A percentile compares a stretch with the other conserved stretches of the same genome.
Evolutionary conservation across 2,888 invertebrate genomes (phyloP).

Genomic region (Onthophagus sagittarius): DNA sequence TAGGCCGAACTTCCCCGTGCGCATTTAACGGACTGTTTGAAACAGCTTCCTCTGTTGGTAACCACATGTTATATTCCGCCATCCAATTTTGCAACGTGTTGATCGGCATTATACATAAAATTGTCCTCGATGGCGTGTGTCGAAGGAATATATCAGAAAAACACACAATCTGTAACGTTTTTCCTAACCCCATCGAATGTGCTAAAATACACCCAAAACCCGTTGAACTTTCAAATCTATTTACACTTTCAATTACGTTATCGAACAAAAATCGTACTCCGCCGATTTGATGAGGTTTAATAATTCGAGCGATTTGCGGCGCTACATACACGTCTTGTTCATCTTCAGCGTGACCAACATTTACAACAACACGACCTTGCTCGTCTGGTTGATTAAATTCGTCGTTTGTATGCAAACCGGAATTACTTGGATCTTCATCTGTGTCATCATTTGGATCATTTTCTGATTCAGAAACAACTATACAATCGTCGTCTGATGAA

Average conservation of each 20-base stretch:
- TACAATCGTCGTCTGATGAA: constrained; percentile 78
- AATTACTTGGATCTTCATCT: constrained; percentile 87
- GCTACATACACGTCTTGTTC: constrained; percentile 91
- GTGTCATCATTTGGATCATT: constrained; percentile 73
- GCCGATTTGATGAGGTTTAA: constrained; percentile 91
- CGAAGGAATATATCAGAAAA: constrained; percentile 95
- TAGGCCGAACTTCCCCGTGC: constrained; percentile 66
- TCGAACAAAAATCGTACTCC: constrained; percentile 83
- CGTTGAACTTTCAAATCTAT: constrained; percentile 77
- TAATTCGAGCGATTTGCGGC: constrained; percentile 83
- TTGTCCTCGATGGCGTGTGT: constrained; percentile 82
- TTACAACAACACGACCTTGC: constrained; percentile 86
- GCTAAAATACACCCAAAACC: constrained; percentile 98
- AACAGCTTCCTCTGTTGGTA: constrained; percentile 66
- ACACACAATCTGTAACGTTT: constrained; percentile 79
- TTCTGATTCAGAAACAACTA: constrained; percentile 79
- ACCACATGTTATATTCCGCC: constrained; percentile 97
- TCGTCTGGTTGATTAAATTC: constrained; percentile 86
- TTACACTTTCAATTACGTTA: constrained; percentile 92
- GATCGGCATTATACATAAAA: constrained; percentile 96
- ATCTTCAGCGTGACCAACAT: constrained; percentile 86
- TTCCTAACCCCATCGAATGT: constrained; percentile 99
- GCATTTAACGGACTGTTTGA: constrained; percentile 54
- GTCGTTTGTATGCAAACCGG: constrained; percentile 91
- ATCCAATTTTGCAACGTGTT: constrained; percentile 98